Base-by-base conservation (phyloP, 92 coral and sea anemone genomes). In the Porites lobata region DNA sequence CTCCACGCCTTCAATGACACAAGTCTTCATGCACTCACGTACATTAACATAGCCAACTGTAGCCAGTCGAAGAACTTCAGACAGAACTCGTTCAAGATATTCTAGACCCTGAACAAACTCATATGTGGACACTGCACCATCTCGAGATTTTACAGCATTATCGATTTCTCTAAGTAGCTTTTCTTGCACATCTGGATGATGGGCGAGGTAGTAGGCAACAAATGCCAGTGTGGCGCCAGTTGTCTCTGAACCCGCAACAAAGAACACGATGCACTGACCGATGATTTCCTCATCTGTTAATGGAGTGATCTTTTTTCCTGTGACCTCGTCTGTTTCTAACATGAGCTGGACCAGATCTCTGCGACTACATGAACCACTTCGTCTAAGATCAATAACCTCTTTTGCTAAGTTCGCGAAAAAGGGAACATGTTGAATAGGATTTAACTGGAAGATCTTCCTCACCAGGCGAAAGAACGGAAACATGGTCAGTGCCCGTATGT, bases 161-260 rank as follows among this genome's bases (percentile, higher is more conserved):
- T 86, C 93, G 71, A 95, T 84, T 64, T 95, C 98, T 21, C 71
- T 70, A 43, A 85, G 76, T 12, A 95, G 90, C 63, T 79, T 93
- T 3, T 95, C 90, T 74, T 95, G 96, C 12, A 93, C 66, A 5
- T 88, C 96, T 1, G 96, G 94, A 67, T 90, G 69, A 10, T 82
- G 86, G 8, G 96, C 96, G 19, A 95, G 86, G 29, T 75, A 69
- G 70, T 87, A 88, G 2, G 98, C 96, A 52, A 86, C 78, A 18
- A 79, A 73, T 15, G 96, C 81, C 56, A 95, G 29, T 10, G 98
- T 86, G 6, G 84, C 83, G 3, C 92, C 93, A 8, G 98, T 85
- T n/a, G 98, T 95, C 26, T 93, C 98, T 53, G 90, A 90, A 12
- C 96, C 98, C 12, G 94, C 98, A 17, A 93, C 69, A 68, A 95